Conservation (phyloP, 1,140 invertebrate genomes). For the Cepaea nemoralis region DNA sequence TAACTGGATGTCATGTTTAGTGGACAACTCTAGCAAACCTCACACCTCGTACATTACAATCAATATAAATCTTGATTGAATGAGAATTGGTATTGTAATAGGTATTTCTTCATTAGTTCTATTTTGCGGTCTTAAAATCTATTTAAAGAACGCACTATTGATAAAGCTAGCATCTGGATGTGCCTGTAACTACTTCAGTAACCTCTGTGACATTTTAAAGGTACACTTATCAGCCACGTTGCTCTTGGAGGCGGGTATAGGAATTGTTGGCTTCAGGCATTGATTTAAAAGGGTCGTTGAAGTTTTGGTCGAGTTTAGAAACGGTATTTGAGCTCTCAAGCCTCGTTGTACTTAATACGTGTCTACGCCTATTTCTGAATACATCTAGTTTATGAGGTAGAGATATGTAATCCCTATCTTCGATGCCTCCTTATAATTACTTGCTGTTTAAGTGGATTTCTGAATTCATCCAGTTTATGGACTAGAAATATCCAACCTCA, state of each 20-base stretch:
- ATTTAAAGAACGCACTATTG: background rate
- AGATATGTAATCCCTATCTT: too few relatives aligned
- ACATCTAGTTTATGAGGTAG: too few relatives aligned
- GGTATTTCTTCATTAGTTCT: too few relatives aligned
- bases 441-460: too few relatives aligned
- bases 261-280: slow-evolving; percentile 12
- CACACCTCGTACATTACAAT: background rate
- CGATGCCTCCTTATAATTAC: too few relatives aligned
- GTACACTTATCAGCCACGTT: slow-evolving; percentile 20
- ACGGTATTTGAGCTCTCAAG: too few relatives aligned
- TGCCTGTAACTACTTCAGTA: background rate
- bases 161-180: background rate
- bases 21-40: background rate
- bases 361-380: too few relatives aligned
- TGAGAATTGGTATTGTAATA: background rate
- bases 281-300: background rate
- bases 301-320: too few relatives aligned
- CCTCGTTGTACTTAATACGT: too few relatives aligned
- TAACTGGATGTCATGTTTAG: too few relatives aligned
- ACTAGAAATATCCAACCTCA: too few relatives aligned
- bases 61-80: background rate
- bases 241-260: background rate
- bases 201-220: slow-evolving; percentile 2
- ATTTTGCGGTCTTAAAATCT: background rate
- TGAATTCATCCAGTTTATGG: too few relatives aligned